phyloP scores from a whole-genome alignment of 2,888 invertebrate genomes.

The Cylloceria caligata region DNA sequence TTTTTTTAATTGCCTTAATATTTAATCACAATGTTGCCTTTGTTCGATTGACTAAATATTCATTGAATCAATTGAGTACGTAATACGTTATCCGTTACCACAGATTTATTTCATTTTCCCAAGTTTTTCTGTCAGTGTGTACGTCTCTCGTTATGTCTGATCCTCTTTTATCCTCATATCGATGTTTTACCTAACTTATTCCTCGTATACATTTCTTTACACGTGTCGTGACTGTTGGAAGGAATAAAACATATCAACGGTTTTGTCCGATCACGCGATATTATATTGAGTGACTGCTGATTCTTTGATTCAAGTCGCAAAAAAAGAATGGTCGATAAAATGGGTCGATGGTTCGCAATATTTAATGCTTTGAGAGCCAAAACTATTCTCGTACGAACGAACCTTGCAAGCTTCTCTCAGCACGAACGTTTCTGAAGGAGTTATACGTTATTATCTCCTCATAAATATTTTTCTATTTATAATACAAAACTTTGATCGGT shows the following conservation, averaged over 20 bases:
- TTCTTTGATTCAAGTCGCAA: conserved; percentile 2
- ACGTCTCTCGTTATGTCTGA: background rate
- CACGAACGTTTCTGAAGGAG: background rate
- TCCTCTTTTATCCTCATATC: background rate
- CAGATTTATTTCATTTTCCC: too few species aligned
- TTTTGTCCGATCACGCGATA: conserved; percentile 56
- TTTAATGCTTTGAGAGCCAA: conserved; percentile 36
- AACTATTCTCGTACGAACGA: conserved; percentile 24
- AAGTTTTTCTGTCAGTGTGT: too few species aligned
- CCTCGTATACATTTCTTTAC: background rate
- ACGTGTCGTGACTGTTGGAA: conserved; percentile 41
- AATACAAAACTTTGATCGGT: background rate
- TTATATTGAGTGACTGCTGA: conserved; percentile 23
- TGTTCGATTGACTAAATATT: too few species aligned
- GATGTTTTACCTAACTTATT: background rate
- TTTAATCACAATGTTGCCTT: too few species aligned
- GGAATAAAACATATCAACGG: conserved; percentile 58
- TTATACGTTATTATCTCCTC: background rate
- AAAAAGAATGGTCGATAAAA: conserved; percentile 13
- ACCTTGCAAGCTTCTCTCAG: conserved; percentile 23
- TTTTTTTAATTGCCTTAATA: too few species aligned
- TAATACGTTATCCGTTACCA: too few species aligned
- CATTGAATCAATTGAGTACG: too few species aligned
- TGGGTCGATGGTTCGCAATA: conserved; percentile 50
- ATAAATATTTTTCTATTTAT: background rate